Evolutionary conservation across 2,888 invertebrate genomes (phyloP), one percentile per base, ranked within the genome.

Genomic region (Deilephila porcellus): DNA sequence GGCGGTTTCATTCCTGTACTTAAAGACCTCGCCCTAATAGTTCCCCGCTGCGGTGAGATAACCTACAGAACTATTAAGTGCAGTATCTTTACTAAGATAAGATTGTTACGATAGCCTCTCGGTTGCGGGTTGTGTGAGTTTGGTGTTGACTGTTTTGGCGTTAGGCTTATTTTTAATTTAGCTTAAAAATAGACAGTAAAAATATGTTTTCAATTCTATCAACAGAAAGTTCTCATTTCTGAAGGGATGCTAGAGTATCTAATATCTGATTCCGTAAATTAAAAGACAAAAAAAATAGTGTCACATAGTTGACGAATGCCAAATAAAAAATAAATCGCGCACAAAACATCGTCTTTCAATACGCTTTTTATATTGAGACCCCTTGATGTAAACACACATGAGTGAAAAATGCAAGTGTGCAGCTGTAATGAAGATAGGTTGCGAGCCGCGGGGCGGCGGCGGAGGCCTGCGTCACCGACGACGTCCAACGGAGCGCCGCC

Each of bases 401-500:
- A 67, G 45, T 67, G 45, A 67, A 52, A n/a, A 64, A 45, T 67
- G 67, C 67, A 67, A 45, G 64, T 5, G 64, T 67, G 67, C 67
- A 67, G 17, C 45, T 72, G 64, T 62, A 63, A 34, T 53, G 56
- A 64, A 72, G 62, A 37, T 34, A 17, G 72, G 60, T 59, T 52
- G 45, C 8, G 4, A 63, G 14, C 64, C 5, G 37, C 20, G n/a
- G 37, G 56, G 63, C 53, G 53, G 20, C 14, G 53, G 25, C 25
- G 34, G 71, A 32, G 59, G 71, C 72, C 71, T 84, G 88, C 90
- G 90, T 89, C 88, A 88, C 85, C 83, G 83, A 74, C 85, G 90
- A 86, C 90, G 87, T 86, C 90, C 90, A 84, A 86, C 88, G 80
- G 91, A 86, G 89, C 92, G 90, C 83, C 90, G 83, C 83, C 82